Evolutionary conservation across 1,140 invertebrate genomes (phyloP).

Genomic region (Amphibalanus amphitrite): DNA sequence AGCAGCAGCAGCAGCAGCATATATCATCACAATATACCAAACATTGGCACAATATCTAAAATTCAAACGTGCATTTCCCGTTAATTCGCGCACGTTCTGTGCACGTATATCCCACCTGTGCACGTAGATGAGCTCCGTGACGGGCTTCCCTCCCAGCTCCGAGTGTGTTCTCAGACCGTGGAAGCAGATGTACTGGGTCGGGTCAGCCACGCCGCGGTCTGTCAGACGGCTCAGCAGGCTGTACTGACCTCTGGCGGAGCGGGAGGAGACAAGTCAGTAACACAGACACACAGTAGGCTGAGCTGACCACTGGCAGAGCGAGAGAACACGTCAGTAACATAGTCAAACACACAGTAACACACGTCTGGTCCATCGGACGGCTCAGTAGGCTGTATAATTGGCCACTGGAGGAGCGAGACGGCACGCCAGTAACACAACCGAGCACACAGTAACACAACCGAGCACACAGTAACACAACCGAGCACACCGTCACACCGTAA

Average conservation of each 20-base stretch:
- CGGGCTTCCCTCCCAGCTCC: slow-evolving; percentile 53
- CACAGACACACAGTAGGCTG: too few relatives aligned
- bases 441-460: too few relatives aligned
- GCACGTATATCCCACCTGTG: too few relatives aligned
- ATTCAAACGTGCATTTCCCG: neutral
- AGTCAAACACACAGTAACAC: neutral
- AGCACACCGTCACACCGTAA: too few relatives aligned
- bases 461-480: too few relatives aligned
- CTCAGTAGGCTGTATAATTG: too few relatives aligned
- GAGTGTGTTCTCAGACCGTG: slow-evolving; percentile 79
- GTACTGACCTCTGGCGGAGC: slow-evolving; percentile 43
- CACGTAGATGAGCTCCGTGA: slow-evolving; percentile 87
- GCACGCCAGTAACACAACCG: too few relatives aligned
- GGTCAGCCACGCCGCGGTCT: slow-evolving; percentile 58
- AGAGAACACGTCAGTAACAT: neutral
- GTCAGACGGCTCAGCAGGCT: slow-evolving; percentile 47
- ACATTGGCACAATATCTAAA: too few relatives aligned
- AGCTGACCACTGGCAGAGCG: too few relatives aligned
- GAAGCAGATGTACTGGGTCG: slow-evolving; percentile 80
- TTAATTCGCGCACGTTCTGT: neutral
- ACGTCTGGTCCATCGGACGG: neutral
- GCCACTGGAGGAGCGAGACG: too few relatives aligned
- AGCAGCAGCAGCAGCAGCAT: too few relatives aligned
- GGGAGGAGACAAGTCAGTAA: neutral
- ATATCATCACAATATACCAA: too few relatives aligned